A percentile compares a stretch with the other conserved stretches of the same genome.
These are phyloP conservation scores for Phallusia fumigata DNA, from an alignment of 23 tunicate species.

Conservation along the genomic window DNA sequence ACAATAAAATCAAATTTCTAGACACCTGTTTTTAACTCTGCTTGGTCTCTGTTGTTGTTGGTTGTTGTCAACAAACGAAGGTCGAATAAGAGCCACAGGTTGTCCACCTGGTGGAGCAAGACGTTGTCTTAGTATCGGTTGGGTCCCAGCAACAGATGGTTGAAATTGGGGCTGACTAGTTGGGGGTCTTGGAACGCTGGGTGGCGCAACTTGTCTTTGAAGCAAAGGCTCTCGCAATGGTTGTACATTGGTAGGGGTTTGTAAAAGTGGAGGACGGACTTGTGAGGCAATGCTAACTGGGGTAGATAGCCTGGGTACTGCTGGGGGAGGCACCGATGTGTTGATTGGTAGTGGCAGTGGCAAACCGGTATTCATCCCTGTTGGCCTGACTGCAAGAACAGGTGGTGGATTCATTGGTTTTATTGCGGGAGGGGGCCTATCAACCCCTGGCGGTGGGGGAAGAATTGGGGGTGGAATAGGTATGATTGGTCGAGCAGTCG, in stretches of 20 bases:
- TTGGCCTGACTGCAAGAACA: background rate
- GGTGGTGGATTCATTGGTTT: background rate
- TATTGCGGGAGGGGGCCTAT: background rate
- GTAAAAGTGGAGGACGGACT: background rate
- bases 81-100: slow-evolving; percentile 1
- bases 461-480: background rate
- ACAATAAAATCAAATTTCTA: background rate
- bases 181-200: background rate
- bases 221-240: background rate
- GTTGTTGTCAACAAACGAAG: background rate
- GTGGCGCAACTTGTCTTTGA: background rate
- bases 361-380: background rate
- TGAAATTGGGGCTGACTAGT: background rate
- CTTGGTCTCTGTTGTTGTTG: background rate
- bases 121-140: background rate
- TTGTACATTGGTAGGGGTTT: background rate
- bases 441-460: background rate
- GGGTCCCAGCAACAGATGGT: background rate
- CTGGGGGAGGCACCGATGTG: background rate
- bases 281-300: background rate
- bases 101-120: background rate
- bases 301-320: background rate
- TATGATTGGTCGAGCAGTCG: no score
- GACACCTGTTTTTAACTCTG: background rate
- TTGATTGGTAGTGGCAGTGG: background rate